Evolutionary conservation across 2,888 invertebrate species (phyloP).

Genomic region (Epinotia nisella): DNA sequence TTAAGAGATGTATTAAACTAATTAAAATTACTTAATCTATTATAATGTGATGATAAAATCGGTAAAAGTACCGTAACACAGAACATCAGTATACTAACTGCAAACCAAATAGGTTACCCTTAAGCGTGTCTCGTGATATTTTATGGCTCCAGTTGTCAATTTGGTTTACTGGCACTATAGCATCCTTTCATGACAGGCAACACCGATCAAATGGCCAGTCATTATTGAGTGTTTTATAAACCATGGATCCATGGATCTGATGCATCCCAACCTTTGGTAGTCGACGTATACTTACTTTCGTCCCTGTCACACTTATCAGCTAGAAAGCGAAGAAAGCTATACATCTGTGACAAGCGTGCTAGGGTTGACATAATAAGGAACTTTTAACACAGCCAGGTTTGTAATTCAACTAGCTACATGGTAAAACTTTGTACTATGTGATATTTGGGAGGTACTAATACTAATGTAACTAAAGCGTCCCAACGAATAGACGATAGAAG

Average conservation of each 20-base stretch:
- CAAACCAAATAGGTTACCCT: background rate
- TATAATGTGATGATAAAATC: background rate
- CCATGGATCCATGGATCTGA: too few species aligned
- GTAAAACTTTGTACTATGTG: constrained; percentile 15
- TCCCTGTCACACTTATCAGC: too few species aligned
- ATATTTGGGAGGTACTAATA: background rate
- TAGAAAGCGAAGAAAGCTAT: too few species aligned
- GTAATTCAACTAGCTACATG: constrained; percentile 13
- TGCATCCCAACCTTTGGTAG: too few species aligned
- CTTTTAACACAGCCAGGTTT: constrained; percentile 25
- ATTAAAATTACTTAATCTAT: background rate
- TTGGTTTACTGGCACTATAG: too few species aligned
- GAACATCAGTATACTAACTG: background rate
- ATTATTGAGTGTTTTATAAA: too few species aligned
- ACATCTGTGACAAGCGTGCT: background rate
- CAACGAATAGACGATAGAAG: too few species aligned
- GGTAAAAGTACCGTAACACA: background rate
- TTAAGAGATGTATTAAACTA: background rate
- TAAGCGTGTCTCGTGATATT: background rate
- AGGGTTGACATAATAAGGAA: background rate
- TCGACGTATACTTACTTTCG: too few species aligned
- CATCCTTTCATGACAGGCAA: too few species aligned
- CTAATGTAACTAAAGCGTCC: background rate
- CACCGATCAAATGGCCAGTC: too few species aligned
- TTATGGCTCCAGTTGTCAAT: too few species aligned